Percentiles rank a stretch among this genome's conserved stretches.
phyloP scores from a whole-genome alignment of 2,888 invertebrate genomes.

The Timandra comae region DNA sequence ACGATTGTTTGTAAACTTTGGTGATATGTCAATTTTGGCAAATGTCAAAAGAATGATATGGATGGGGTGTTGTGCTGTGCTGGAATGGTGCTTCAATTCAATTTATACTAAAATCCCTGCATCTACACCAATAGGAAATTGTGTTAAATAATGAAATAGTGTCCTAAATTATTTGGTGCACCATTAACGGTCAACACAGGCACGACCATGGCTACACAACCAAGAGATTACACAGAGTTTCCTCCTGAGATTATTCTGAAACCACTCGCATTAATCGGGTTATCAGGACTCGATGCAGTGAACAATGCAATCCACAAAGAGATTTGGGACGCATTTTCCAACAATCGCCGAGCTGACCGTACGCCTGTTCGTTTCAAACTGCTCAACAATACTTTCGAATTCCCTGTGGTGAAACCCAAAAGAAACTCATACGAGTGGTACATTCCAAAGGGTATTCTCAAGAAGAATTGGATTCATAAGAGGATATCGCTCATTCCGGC shows the following conservation, averaged over 20 bases:
- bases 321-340: conserved; percentile 95
- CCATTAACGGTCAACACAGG: conserved; percentile 2
- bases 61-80: conserved; percentile 45
- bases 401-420: conserved; percentile 91
- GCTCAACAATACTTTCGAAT: conserved; percentile 88
- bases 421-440: conserved; percentile 96
- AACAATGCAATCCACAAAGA: conserved; percentile 92
- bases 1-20: conserved; percentile 25
- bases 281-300: conserved; percentile 90
- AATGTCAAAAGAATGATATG: conserved; percentile 21
- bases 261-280: conserved; percentile 90
- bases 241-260: conserved; percentile 90
- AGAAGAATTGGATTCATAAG: conserved; percentile 96
- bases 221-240: conserved; percentile 80
- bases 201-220: conserved; percentile 69
- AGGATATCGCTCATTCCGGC: conserved; percentile 93
- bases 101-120: conserved; percentile 19
- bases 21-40: conserved; percentile 31
- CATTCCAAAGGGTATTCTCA: conserved; percentile 94
- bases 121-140: conserved; percentile 12
- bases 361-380: conserved; percentile 90
- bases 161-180: conserved; percentile 2
- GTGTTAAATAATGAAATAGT: conserved; percentile 33
- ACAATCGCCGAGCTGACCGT: conserved; percentile 87
- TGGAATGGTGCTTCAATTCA: conserved; percentile 7